These are phyloP conservation scores for Hofmannophila pseudospretella DNA, from an alignment of 2,888 invertebrate genomes.

Conservation along the genomic window DNA sequence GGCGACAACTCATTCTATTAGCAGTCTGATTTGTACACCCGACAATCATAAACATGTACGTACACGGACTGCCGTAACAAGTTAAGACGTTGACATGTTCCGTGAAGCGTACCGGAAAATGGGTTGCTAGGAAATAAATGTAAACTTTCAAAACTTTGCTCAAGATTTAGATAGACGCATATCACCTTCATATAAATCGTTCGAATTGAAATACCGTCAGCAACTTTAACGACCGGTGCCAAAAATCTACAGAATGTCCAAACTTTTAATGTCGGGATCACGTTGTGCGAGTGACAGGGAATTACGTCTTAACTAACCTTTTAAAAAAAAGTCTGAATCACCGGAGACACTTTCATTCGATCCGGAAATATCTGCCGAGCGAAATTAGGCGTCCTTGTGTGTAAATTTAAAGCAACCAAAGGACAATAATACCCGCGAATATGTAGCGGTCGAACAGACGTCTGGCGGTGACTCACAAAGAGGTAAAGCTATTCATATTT, in stretches of 20 bases:
- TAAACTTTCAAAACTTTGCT: constrained; percentile 3
- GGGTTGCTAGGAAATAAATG: constrained; percentile 2
- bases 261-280: constrained; percentile 53
- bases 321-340: constrained; percentile 67
- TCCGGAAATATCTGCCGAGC: constrained; percentile 66
- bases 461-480: constrained; percentile 37
- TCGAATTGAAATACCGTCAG: constrained; percentile 31
- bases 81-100: constrained; percentile 36
- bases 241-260: constrained; percentile 52
- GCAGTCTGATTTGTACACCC: constrained; percentile 44
- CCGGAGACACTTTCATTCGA: constrained; percentile 61
- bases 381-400: constrained; percentile 72
- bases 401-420: constrained; percentile 55
- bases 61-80: constrained; percentile 33
- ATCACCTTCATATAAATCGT: constrained; percentile 25
- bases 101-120: constrained; percentile 14
- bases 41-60: constrained; percentile 40
- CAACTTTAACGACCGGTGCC: constrained; percentile 39
- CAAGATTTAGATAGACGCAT: constrained; percentile 2
- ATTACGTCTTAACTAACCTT: constrained; percentile 52
- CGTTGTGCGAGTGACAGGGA: constrained; percentile 51
- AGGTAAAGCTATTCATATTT: constrained; percentile 15
- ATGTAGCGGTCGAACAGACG: constrained; percentile 32
- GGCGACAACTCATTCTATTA: constrained; percentile 54
- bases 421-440: constrained; percentile 56